A percentile compares a stretch with the other conserved stretches of the same genome.
phyloP scores from a whole-genome alignment of 2,888 invertebrate genomes.

The Cephus pygmeus region DNA sequence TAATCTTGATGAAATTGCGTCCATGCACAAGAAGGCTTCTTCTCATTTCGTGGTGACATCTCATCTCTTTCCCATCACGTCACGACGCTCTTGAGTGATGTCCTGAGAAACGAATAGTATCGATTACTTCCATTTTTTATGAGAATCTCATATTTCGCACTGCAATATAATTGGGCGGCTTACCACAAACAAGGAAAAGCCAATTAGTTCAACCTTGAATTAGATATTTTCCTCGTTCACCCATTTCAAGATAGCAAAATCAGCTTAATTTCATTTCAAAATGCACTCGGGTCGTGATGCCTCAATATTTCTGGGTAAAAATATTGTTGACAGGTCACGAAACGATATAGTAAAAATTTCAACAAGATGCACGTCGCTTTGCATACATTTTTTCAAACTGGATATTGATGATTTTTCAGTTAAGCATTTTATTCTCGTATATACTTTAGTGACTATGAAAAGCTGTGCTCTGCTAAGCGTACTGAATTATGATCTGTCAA shows the following conservation, averaged over 20 bases:
- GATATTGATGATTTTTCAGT: too few species aligned
- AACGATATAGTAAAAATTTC: too few species aligned
- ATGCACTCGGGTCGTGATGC: too few species aligned
- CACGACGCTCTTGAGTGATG: not conserved
- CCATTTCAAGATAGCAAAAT: too few species aligned
- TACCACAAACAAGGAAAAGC: not conserved
- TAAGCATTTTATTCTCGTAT: too few species aligned
- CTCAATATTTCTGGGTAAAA: too few species aligned
- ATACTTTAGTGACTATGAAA: too few species aligned
- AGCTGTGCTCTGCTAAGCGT: too few species aligned
- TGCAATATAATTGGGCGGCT: not conserved
- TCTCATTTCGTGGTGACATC: not conserved
- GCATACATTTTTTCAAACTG: too few species aligned
- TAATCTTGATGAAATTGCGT: not conserved
- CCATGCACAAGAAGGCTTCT: not conserved
- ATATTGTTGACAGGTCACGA: too few species aligned
- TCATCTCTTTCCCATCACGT: not conserved
- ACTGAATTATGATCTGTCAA: not conserved
- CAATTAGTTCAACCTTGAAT: not conserved
- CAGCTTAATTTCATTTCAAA: too few species aligned
- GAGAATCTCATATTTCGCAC: not conserved
- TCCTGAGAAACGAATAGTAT: not conserved
- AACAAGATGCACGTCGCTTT: too few species aligned
- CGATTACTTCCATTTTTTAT: not conserved
- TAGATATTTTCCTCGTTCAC: not conserved